Conservation (phyloP, 2,888 invertebrate genomes). For the Sarcophaga subvicina region DNA sequence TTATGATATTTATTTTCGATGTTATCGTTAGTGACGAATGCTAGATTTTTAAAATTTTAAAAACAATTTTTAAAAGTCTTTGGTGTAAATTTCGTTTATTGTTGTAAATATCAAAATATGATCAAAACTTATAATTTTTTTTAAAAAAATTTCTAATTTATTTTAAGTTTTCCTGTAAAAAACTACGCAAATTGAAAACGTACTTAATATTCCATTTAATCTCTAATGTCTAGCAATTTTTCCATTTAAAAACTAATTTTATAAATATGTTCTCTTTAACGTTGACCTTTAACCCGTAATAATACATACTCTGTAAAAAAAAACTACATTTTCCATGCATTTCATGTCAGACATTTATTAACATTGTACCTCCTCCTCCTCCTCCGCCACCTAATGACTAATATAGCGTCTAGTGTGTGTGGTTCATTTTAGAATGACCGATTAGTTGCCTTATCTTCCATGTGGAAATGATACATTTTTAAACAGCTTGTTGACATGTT, state of each 20-base stretch:
- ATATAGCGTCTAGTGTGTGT: neutral
- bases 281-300: neutral
- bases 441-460: constrained; percentile 51
- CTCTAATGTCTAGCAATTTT: too few species aligned
- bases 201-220: too few species aligned
- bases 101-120: too few species aligned
- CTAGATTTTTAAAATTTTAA: too few species aligned
- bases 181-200: too few species aligned
- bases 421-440: constrained; percentile 3
- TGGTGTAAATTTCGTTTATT: too few species aligned
- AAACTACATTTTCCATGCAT: neutral
- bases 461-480: constrained; percentile 26
- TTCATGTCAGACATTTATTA: constrained; percentile 49
- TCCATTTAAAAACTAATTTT: neutral
- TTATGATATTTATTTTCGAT: too few species aligned
- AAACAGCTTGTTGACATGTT: constrained; percentile 60
- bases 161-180: too few species aligned
- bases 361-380: neutral
- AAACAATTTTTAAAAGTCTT: too few species aligned
- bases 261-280: neutral
- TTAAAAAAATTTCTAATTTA: too few species aligned
- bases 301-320: neutral
- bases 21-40: too few species aligned
- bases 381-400: neutral
- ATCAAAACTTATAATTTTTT: too few species aligned